These are phyloP conservation scores for Eurois occulta DNA, from an alignment of 2,888 invertebrate species.

Conservation along the genomic window DNA sequence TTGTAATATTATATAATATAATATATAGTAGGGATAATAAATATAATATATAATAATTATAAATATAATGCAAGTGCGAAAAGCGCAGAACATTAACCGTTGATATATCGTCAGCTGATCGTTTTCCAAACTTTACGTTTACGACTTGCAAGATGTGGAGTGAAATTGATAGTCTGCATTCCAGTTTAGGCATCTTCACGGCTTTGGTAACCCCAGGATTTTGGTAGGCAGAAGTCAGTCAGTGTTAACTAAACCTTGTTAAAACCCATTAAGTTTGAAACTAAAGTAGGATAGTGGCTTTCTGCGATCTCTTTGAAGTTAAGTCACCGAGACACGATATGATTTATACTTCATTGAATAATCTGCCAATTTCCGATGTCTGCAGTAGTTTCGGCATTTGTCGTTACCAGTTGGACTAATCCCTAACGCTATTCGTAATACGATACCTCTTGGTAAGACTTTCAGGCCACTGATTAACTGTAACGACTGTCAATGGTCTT, in stretches of 20 bases:
- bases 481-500: no score
- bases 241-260: background rate
- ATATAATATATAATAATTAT: no score
- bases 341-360: no score
- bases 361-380: no score
- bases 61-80: background rate
- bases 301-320: background rate
- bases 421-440: background rate
- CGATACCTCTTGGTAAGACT: no score
- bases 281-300: background rate
- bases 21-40: no score
- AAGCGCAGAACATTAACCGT: background rate
- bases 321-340: background rate
- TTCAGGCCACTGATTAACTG: no score
- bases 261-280: background rate
- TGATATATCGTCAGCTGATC: constrained; percentile 13
- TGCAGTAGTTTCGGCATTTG: no score
- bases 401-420: background rate
- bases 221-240: background rate
- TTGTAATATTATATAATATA: no score
- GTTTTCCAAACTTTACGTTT: constrained; percentile 34
- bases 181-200: background rate
- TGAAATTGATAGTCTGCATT: constrained; percentile 36
- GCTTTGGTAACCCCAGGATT: background rate
- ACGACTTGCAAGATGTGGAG: constrained; percentile 14